Evolutionary conservation across 2,888 invertebrate species (phyloP).

Genomic region (Scaptomyza reducta): DNA sequence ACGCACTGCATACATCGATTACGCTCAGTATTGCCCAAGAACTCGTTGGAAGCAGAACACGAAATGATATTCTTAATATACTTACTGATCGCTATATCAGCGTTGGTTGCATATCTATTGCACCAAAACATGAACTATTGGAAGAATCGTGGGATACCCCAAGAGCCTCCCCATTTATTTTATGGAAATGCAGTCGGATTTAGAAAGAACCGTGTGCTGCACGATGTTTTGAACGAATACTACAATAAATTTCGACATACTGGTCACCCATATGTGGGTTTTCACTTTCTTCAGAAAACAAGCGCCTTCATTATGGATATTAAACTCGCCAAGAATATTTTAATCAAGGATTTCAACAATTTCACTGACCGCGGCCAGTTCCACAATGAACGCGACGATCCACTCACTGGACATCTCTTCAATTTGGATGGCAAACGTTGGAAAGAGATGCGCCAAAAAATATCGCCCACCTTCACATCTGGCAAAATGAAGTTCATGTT

Average conservation of each 20-base stretch:
- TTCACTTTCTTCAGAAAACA: slow-evolving; percentile 61
- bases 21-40: slow-evolving; percentile 6
- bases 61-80: slow-evolving; percentile 51
- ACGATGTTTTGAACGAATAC: slow-evolving; percentile 33
- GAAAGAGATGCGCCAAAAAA: slow-evolving; percentile 83
- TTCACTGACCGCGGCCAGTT: slow-evolving; percentile 82
- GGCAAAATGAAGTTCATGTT: slow-evolving; percentile 78
- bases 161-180: slow-evolving; percentile 48
- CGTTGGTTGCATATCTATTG: slow-evolving; percentile 42
- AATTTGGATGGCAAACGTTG: slow-evolving; percentile 83
- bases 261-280: slow-evolving; percentile 62
- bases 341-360: slow-evolving; percentile 73
- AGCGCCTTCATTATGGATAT: slow-evolving; percentile 59
- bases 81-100: slow-evolving; percentile 40
- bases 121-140: slow-evolving; percentile 53
- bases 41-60: neutral
- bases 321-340: slow-evolving; percentile 55
- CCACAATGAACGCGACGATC: slow-evolving; percentile 81
- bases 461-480: slow-evolving; percentile 80
- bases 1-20: too few species aligned
- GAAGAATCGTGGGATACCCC: slow-evolving; percentile 49
- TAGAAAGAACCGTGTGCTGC: slow-evolving; percentile 35
- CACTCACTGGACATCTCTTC: slow-evolving; percentile 81
- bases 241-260: slow-evolving; percentile 54
- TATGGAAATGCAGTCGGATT: slow-evolving; percentile 54